Evolutionary conservation across 2,888 invertebrate genomes (phyloP).

Genomic region (Hedychridium roseum): DNA sequence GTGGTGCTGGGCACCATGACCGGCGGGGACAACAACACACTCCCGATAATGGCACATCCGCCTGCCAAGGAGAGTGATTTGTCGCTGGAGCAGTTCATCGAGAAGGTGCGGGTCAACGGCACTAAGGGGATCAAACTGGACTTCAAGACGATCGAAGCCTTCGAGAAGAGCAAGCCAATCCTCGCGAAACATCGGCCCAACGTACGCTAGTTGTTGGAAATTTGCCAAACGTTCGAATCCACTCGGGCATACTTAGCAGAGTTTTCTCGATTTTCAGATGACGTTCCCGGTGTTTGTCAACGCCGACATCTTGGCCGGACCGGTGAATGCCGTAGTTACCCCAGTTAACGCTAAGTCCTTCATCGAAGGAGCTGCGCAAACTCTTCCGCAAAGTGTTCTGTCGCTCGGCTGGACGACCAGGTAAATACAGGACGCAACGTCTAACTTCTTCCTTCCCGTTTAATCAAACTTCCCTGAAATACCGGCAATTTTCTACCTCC

Average conservation of each 20-base stretch:
- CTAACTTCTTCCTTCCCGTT: no score
- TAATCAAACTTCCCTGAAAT: no score
- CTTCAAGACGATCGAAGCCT: conserved; percentile 83
- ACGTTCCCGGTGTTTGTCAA: conserved; percentile 84
- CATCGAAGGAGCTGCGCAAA: conserved; percentile 67
- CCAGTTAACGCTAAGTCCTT: conserved; percentile 76
- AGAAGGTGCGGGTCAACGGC: conserved; percentile 65
- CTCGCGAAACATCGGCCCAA: conserved; percentile 57
- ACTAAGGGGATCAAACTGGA: conserved; percentile 86
- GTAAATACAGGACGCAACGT: conserved; percentile 49
- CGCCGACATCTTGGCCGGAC: conserved; percentile 85
- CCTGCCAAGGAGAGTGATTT: conserved; percentile 78
- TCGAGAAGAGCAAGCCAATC: conserved; percentile 68
- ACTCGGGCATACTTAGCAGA: conserved; percentile 21
- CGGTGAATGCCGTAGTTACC: conserved; percentile 68
- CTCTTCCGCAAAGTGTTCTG: conserved; percentile 72
- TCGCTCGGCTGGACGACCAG: conserved; percentile 89
- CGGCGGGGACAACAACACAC: conserved; percentile 62
- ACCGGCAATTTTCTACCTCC: no score
- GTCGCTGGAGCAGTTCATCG: conserved; percentile 76
- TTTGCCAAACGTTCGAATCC: conserved; percentile 17
- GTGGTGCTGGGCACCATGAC: conserved; percentile 73
- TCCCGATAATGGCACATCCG: conserved; percentile 89
- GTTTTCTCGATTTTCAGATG: conserved; percentile 65
- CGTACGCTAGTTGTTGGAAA: conserved; percentile 53